These are phyloP conservation scores for Lutjanus campechanus DNA, from an alignment of 2,797 vertebrate species.

Conservation along the genomic window DNA sequence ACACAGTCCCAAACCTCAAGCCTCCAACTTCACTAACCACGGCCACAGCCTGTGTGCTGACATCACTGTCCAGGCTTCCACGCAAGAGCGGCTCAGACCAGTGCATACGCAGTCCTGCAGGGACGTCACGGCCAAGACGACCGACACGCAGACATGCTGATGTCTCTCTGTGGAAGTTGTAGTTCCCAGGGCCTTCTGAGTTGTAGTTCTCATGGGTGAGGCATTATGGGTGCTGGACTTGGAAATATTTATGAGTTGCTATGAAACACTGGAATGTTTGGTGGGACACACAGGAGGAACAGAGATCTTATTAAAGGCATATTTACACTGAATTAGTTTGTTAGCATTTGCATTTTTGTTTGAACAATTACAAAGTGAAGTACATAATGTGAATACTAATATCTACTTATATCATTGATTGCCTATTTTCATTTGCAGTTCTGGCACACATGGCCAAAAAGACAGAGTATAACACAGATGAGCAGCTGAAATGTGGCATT, in stretches of 20 bases:
- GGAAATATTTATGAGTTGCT: conserved; percentile 36
- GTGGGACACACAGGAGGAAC: conserved; percentile 37
- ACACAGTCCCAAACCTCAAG: conserved; percentile 59
- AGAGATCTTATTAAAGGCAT: neutral
- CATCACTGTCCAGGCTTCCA: conserved; percentile 67
- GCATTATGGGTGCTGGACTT: conserved; percentile 4
- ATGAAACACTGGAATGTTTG: conserved; percentile 43
- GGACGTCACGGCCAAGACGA: conserved; percentile 58
- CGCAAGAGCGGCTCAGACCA: conserved; percentile 45
- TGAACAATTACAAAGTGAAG: no score
- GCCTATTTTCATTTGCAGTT: no score
- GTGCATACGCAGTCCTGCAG: conserved; percentile 40
- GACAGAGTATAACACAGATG: no score
- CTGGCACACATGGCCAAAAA: no score
- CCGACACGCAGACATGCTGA: conserved; percentile 32
- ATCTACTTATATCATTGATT: no score
- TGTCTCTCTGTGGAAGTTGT: conserved; percentile 44
- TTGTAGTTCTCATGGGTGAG: conserved; percentile 58
- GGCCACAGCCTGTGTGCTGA: conserved; percentile 56
- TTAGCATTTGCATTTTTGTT: neutral
- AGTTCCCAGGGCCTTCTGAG: conserved; percentile 63
- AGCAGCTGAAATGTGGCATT: no score
- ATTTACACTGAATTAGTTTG: neutral
- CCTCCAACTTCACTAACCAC: conserved; percentile 37
- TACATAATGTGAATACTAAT: no score